These are phyloP conservation scores for Drosophila azteca DNA, from an alignment of 1,140 invertebrate genomes.

Conservation along the genomic window DNA sequence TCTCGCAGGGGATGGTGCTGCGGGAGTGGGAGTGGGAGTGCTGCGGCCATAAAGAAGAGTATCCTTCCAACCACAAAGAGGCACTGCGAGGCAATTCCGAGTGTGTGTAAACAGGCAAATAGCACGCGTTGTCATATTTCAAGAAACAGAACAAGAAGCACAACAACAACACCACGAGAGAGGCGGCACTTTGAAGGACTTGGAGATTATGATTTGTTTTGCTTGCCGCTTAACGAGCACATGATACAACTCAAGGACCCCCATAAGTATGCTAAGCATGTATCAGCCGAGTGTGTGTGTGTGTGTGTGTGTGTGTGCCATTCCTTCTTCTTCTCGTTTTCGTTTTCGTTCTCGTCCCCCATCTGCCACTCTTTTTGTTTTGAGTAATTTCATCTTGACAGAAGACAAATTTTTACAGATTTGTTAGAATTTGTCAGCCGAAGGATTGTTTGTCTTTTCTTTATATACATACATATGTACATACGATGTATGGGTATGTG, in stretches of 20 bases:
- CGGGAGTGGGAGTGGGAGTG: background rate
- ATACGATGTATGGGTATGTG: background rate
- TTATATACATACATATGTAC: background rate
- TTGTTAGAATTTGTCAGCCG: slow-evolving; percentile 67
- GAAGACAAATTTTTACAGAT: slow-evolving; percentile 76
- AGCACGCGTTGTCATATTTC: slow-evolving; percentile 73
- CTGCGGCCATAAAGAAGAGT: slow-evolving; percentile 18
- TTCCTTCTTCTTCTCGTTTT: background rate
- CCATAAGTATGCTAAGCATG: slow-evolving; percentile 74
- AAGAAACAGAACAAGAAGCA: slow-evolving; percentile 1
- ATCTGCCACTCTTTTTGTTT: background rate
- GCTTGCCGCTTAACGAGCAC: slow-evolving; percentile 70
- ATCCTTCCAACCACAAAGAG: slow-evolving; percentile 61
- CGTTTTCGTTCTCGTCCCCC: too few relatives aligned
- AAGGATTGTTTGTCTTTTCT: slow-evolving; percentile 11
- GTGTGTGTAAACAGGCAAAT: slow-evolving; percentile 69
- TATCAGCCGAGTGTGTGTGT: slow-evolving; percentile 26
- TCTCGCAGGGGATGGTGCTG: too few relatives aligned
- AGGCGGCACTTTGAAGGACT: slow-evolving; percentile 55
- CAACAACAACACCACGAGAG: background rate
- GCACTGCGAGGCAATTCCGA: slow-evolving; percentile 51
- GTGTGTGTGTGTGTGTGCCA: slow-evolving; percentile 14
- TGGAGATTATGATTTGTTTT: slow-evolving; percentile 81
- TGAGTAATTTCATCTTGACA: slow-evolving; percentile 55
- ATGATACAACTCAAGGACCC: slow-evolving; percentile 56